Evolutionary conservation across 2,888 invertebrate genomes (phyloP).

Genomic region (Aelia acuminata): DNA sequence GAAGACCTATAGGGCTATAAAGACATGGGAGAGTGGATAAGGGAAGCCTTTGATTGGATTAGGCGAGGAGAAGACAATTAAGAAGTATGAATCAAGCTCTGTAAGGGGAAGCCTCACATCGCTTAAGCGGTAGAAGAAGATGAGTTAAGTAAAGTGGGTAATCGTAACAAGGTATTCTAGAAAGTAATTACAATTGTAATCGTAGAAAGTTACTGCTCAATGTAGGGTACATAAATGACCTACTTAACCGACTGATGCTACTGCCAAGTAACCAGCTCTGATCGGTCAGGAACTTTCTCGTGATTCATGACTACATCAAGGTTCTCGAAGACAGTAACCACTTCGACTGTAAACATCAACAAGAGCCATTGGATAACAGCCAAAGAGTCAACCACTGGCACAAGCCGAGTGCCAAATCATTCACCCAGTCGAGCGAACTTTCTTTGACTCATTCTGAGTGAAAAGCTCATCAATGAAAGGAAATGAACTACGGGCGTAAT

Average conservation of each 20-base stretch:
- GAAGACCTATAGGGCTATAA: no score
- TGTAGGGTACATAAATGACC: not conserved
- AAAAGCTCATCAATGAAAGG: not conserved
- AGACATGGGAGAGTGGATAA: no score
- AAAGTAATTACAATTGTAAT: no score
- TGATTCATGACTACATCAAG: not conserved
- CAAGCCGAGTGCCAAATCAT: not conserved
- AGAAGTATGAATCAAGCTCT: no score
- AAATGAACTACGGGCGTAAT: no score
- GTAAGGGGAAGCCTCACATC: no score
- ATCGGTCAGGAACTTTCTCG: not conserved
- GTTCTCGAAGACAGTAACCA: not conserved
- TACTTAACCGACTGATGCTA: not conserved
- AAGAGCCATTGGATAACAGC: not conserved
- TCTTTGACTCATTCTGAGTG: not conserved
- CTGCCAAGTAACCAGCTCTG: not conserved
- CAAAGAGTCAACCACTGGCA: not conserved
- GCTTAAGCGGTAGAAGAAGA: no score
- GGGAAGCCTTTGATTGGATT: no score
- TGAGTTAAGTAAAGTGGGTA: no score
- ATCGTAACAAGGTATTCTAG: no score
- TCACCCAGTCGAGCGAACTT: not conserved
- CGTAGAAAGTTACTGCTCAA: no score
- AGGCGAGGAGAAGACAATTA: no score
- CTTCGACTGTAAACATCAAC: constrained; percentile 12